Base-by-base conservation (phyloP, 2,797 vertebrate species). In the Microctenopoma steveboyesi region DNA sequence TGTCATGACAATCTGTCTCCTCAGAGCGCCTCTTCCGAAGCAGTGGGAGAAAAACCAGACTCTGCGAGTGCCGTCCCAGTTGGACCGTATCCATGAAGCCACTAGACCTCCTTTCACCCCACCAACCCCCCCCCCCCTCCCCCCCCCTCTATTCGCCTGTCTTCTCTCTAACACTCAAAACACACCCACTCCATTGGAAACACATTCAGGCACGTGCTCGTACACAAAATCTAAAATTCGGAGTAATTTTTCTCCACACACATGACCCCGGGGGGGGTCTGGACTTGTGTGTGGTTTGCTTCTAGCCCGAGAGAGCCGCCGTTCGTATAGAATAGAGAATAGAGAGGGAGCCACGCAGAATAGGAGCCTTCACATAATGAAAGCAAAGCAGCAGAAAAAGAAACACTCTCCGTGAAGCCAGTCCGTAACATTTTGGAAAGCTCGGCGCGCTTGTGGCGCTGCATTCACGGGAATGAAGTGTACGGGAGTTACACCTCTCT, bases 281-380 rank as follows among this genome's bases (percentile, higher is more conserved):
- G 46, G 16, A 37, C 35, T 51, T 62, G 57, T 40, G 40, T 48
- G 65, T 48, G 70, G 35, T 65, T 67, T 65, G 67, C 57, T 62
- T 52, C 62, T 4, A 28, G 73, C 58, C 42, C 66, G 68, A 80
- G 79, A 76, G 74, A 85, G 76, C 47, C 63, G 37, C 70, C 86
- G 79, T 88, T 18, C 18, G 18, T 18, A 18, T 18, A 18, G 18
- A 18, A 18, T 18, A 18, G 18, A 18, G 18, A 18, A 84, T 81
- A 83, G 84, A 78, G 78, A 89, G 79, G 83, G 78, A 79, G 75
- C 52, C 3, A 22, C 25, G 37, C 83, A 89, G 82, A 89, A 85
- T 85, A 76, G 81, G 67, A 78, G 79, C 82, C 79, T 89, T 87
- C 83, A 88, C 62, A 39, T 69, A 25, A 54, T 82, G 84, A 89